Percentiles rank a stretch among this genome's conserved stretches.
phyloP scores from a whole-genome alignment of 2,113 vertebrate species.

The Climacteris rufus region DNA sequence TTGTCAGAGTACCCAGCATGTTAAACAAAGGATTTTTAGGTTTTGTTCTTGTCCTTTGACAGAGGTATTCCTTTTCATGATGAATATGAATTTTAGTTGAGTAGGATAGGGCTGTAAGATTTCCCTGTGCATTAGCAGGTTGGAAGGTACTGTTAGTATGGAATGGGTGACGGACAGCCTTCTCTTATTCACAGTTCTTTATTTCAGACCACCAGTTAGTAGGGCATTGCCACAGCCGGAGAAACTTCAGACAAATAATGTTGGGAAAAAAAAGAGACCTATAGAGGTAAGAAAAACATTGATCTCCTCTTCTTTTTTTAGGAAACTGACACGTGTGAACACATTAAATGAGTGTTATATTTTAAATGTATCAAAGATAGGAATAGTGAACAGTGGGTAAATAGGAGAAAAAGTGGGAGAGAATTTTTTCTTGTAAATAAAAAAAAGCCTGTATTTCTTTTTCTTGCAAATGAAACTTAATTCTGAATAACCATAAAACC shows the following conservation, averaged over 20 bases:
- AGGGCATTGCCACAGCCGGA: slow-evolving; percentile 94
- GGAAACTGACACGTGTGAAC: not conserved
- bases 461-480: not conserved
- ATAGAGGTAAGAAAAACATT: slow-evolving; percentile 84
- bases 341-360: not conserved
- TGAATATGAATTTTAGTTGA: not conserved
- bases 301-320: not conserved
- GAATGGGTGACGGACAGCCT: slow-evolving; percentile 61
- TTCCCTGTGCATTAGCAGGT: not conserved
- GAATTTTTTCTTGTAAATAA: not conserved
- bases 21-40: not conserved
- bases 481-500: not conserved
- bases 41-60: not conserved
- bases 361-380: not conserved
- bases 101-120: not conserved
- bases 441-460: not conserved
- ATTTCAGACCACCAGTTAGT: slow-evolving; percentile 95
- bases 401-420: not conserved
- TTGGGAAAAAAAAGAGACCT: slow-evolving; percentile 96
- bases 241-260: slow-evolving; percentile 96
- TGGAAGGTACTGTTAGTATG: slow-evolving; percentile 49
- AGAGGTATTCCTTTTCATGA: not conserved
- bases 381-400: not conserved
- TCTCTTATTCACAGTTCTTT: slow-evolving; percentile 77
- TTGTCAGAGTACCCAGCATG: not conserved